A percentile compares a stretch with the other conserved stretches of the same genome.
Evolutionary conservation across 2,888 invertebrate genomes (phyloP).

Genomic region (Listrodromus nycthemerus): DNA sequence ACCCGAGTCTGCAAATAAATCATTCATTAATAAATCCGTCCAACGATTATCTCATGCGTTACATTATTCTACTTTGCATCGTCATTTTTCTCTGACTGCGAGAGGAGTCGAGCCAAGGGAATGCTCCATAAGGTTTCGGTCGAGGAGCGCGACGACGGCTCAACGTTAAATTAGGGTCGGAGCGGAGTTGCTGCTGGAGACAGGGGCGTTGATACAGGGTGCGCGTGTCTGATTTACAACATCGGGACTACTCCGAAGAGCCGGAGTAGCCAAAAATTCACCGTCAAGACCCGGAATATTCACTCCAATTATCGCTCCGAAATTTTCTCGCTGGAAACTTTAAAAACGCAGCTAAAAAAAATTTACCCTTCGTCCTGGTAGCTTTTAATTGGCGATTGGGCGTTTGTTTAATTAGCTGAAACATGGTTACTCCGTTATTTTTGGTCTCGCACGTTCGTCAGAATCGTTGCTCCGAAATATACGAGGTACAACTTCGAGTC

Average conservation of each 20-base stretch:
- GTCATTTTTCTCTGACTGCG: constrained; percentile 28
- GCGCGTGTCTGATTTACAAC: constrained; percentile 82
- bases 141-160: constrained; percentile 76
- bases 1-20: constrained; percentile 86
- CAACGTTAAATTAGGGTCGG: constrained; percentile 80
- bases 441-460: neutral
- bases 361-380: neutral
- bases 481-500: neutral
- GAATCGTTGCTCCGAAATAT: constrained; percentile 40
- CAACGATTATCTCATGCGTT: neutral
- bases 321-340: constrained; percentile 1
- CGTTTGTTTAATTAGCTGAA: neutral
- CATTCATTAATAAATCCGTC: constrained; percentile 7
- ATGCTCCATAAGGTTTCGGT: constrained; percentile 73
- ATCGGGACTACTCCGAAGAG: constrained; percentile 69
- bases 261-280: constrained; percentile 59
- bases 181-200: constrained; percentile 76
- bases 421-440: neutral
- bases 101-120: constrained; percentile 54
- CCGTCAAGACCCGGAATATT: constrained; percentile 71
- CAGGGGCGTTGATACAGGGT: constrained; percentile 81
- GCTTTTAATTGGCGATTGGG: constrained; percentile 15
- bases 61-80: neutral
- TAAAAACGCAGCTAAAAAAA: neutral
- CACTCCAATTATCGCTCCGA: neutral